Base-by-base conservation (phyloP, 1,140 invertebrate genomes). In the Pseudomyrmex flavicornis region DNA sequence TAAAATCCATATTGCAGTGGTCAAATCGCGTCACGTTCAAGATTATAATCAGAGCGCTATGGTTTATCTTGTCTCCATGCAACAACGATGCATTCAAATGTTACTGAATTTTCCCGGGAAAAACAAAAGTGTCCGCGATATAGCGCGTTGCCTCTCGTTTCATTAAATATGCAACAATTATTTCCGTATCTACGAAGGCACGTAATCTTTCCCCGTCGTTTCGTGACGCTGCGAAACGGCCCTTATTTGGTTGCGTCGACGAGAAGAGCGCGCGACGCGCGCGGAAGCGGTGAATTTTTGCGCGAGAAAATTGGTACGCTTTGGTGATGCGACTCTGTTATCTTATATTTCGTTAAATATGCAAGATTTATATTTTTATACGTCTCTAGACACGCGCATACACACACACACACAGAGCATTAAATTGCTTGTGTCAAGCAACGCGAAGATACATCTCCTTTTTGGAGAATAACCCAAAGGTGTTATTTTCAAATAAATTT, bases 81-180 rank as follows among this genome's bases (percentile, higher is more conserved):
- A 17, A 26, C 66, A 56, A 72, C 52, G 35, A 20, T 1, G 44
- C 22, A 59, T 15, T 35, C 54, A 22, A 70, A 80, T 70, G 54
- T 61, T 59, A 26, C 76, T 26, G 44, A 72, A 80, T 80, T 85
- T 87, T 88, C 85, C 70, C 75, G 10, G 8, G 62, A 84, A 59
- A 61, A 87, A 80, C 82, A 72, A 74, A 54, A 69, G 35, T 35
- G 35, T 35, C 7, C 85, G 83, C 80, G 82, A 75, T 54, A 79
- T 22, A 59, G 26, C 58, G 46, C 46, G 65, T 85, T 59, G 77
- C 72, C 82, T 82, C 84, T 62, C 72, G 50, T 85, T 83, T 87
- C 86, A 83, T 90, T 89, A 89, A 89, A 91, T 90, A 91, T 88
- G 86, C 89, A 85, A 89, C 89, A 89, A 91, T 92, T 92, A 89